Evolutionary conservation across 2,888 invertebrate genomes (phyloP), one percentile per base, ranked within the genome.

Genomic region (Euproctis similis): DNA sequence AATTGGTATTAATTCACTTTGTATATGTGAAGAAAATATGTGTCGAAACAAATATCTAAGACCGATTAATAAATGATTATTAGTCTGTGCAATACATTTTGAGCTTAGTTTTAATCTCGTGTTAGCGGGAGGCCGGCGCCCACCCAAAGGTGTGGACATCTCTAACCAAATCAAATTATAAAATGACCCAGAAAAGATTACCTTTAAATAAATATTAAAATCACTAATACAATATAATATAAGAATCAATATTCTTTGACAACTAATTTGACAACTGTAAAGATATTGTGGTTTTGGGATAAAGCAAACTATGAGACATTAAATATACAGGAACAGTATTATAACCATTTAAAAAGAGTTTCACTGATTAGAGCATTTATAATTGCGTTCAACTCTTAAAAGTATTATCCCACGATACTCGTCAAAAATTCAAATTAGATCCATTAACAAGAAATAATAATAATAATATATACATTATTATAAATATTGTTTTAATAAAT

Each of bases 91-190:
- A 46, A 74, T 68, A 53, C 56, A 57, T 72, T 71, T 59, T 55
- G 62, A 65, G 53, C 60, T 70, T 65, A 65, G 53, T 60, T 70
- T 65, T 74, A 71, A 72, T 75, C 61, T 60, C 57, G 54, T 57
- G 63, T 57, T 73, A 62, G 77, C 78, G 71, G 78, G 77, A 63
- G 75, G 55, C 64, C 75, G 59, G 57, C 60, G 74, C 68, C 80
- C 81, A 81, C 81, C 81, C 82, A 78, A 67, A 77, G 78, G 74
- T 74, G 74, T 74, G 66, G 76, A 77, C 77, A 71, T 66, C 53
- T 69, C 57, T 45, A 58, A 72, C 69, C 60, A 77, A 75, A 77
- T 76, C 76, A 66, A 77, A 77, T 76, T 76, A 76, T 65, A 67
- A 53, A 52, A 52, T 36, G 44, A 62, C 65, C 51, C 49, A 47